Conservation (phyloP, 2,113 vertebrate genomes). For the Anoura caudifer region DNA sequence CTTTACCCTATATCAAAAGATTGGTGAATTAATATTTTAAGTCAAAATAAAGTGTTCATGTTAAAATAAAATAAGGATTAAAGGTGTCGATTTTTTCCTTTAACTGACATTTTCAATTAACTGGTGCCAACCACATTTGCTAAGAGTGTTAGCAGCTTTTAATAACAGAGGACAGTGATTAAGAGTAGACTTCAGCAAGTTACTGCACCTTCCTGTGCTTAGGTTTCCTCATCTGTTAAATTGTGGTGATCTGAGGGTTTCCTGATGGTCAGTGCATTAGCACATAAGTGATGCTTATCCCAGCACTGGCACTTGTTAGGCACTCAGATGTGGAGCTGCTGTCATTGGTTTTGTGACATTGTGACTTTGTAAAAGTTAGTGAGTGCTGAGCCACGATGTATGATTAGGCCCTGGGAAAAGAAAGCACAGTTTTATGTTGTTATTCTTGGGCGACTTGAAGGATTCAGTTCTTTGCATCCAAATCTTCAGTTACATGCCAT, state of each 20-base stretch:
- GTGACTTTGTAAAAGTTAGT: neutral
- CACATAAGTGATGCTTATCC: neutral
- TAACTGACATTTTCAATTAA: slow-evolving; percentile 8
- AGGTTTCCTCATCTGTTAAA: neutral
- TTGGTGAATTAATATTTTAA: neutral
- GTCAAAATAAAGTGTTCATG: neutral
- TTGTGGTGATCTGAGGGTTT: neutral
- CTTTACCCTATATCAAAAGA: neutral
- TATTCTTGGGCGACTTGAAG: neutral
- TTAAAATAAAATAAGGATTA: neutral
- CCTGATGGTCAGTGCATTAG: neutral
- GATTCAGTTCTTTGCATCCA: neutral
- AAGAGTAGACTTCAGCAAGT: neutral
- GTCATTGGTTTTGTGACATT: neutral
- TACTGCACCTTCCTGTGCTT: neutral
- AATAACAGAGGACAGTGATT: neutral
- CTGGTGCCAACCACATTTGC: neutral
- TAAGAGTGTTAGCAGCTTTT: neutral
- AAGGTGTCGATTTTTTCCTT: neutral
- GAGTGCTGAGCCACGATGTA: neutral
- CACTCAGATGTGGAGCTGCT: neutral
- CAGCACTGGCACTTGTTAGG: neutral
- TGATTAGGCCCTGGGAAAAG: neutral
- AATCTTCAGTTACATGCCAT: neutral
- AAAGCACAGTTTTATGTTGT: neutral